Percentiles rank a stretch among this genome's conserved stretches.
Evolutionary conservation across 2,888 invertebrate species (phyloP).

Genomic region (Coleophora deauratella): DNA sequence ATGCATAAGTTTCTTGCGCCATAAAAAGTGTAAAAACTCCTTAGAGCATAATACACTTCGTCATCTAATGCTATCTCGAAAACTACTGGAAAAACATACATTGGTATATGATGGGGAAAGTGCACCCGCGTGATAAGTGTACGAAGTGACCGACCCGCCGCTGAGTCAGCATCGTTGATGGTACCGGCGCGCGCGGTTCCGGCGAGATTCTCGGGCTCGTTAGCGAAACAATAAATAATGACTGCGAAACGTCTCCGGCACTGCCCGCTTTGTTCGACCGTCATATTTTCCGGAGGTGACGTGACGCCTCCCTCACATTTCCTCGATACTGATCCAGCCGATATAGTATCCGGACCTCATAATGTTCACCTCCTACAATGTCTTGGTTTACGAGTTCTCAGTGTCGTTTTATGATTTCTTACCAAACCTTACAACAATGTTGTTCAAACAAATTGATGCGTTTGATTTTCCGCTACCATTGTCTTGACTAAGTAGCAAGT

Average conservation of each 20-base stretch:
- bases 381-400: neutral
- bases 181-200: slow-evolving; percentile 7
- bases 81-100: no score
- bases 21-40: no score
- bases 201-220: slow-evolving; percentile 54
- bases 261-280: slow-evolving; percentile 46
- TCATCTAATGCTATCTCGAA: no score
- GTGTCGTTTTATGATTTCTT: neutral
- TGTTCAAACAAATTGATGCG: neutral
- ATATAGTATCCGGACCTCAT: slow-evolving; percentile 28
- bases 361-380: neutral
- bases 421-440: neutral
- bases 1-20: no score
- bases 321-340: slow-evolving; percentile 32
- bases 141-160: no score
- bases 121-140: no score
- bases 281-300: slow-evolving; percentile 49
- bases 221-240: slow-evolving; percentile 69
- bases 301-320: slow-evolving; percentile 31
- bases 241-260: slow-evolving; percentile 49
- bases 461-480: neutral
- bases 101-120: no score
- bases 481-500: no score
- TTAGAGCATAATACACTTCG: no score
- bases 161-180: no score